Evolutionary conservation across 1,140 invertebrate species (phyloP).

Genomic region (Pristionchus pacificus): DNA sequence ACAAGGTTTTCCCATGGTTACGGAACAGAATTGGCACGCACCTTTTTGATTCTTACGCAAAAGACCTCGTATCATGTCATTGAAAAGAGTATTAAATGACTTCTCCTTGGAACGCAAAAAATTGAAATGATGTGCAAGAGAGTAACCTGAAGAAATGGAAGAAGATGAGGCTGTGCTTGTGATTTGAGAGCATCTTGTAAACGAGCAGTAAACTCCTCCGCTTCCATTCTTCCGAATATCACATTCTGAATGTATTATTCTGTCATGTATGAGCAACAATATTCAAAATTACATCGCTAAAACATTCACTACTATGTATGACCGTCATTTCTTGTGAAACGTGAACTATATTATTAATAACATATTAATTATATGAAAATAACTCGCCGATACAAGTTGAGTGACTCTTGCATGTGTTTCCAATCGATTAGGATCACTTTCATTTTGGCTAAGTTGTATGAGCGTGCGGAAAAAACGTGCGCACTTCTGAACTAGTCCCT

Average conservation of each 20-base stretch:
- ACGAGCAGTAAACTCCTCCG: constrained; percentile 19
- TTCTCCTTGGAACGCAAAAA: no score
- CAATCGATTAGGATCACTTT: constrained; percentile 8
- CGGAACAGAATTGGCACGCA: no score
- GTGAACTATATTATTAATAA: no score
- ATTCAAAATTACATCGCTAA: neutral
- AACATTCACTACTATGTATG: neutral
- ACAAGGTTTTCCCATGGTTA: no score
- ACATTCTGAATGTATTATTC: constrained; percentile 20
- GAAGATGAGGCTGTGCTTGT: constrained; percentile 27
- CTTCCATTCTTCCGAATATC: constrained; percentile 8
- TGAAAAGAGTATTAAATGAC: no score
- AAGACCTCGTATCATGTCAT: no score
- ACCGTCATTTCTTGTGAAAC: no score
- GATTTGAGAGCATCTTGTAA: constrained; percentile 22
- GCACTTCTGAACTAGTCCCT: constrained; percentile 19
- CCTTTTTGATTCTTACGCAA: no score
- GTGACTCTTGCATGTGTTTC: constrained; percentile 10
- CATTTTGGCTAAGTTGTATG: constrained; percentile 12
- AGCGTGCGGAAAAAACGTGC: constrained; percentile 28
- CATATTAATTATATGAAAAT: neutral
- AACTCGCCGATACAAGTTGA: constrained; percentile 14
- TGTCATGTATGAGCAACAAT: neutral
- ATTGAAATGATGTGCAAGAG: no score
- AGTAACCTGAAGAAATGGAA: constrained; percentile 17